Percentiles rank a stretch among this genome's conserved stretches.
These are phyloP conservation scores for Volucella inflata DNA, from an alignment of 2,888 invertebrate genomes.

Conservation along the genomic window DNA sequence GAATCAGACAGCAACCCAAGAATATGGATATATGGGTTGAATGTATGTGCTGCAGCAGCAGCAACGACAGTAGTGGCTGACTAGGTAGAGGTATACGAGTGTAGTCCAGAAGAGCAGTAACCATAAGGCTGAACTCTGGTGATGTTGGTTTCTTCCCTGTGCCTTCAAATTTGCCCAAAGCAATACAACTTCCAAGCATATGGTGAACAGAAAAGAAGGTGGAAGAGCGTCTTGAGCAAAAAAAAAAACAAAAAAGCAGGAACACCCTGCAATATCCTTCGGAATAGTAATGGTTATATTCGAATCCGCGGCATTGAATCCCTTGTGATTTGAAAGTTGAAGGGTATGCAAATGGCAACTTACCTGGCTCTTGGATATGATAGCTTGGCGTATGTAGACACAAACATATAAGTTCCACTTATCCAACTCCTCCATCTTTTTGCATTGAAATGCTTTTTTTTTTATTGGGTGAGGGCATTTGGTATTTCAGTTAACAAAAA, in stretches of 20 bases:
- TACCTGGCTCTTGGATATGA: constrained; percentile 56
- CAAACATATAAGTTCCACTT: constrained; percentile 53
- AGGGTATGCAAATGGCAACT: constrained; percentile 70
- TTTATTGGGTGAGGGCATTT: not conserved
- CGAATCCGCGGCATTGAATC: constrained; percentile 61
- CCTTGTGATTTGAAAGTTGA: constrained; percentile 61
- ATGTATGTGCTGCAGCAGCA: constrained; percentile 23
- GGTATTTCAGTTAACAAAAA: too few species aligned
- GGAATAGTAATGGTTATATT: constrained; percentile 71
- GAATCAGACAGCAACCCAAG: constrained; percentile 45
- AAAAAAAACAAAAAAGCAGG: constrained; percentile 33
- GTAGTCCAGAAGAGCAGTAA: constrained; percentile 56
- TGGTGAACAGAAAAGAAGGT: constrained; percentile 48
- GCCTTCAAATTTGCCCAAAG: constrained; percentile 35
- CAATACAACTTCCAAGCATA: constrained; percentile 50
- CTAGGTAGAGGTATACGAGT: constrained; percentile 51
- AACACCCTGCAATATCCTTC: constrained; percentile 53
- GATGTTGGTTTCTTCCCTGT: constrained; percentile 38
- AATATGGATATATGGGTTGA: not conserved
- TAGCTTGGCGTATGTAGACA: constrained; percentile 36
- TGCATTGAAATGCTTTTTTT: constrained; percentile 15
- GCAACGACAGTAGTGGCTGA: constrained; percentile 29
- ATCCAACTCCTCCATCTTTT: constrained; percentile 49
- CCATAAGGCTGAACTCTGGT: constrained; percentile 41
- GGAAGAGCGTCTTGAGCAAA: constrained; percentile 2